Conservation (phyloP, 2,888 invertebrate genomes). For the Brachyptera risi region DNA sequence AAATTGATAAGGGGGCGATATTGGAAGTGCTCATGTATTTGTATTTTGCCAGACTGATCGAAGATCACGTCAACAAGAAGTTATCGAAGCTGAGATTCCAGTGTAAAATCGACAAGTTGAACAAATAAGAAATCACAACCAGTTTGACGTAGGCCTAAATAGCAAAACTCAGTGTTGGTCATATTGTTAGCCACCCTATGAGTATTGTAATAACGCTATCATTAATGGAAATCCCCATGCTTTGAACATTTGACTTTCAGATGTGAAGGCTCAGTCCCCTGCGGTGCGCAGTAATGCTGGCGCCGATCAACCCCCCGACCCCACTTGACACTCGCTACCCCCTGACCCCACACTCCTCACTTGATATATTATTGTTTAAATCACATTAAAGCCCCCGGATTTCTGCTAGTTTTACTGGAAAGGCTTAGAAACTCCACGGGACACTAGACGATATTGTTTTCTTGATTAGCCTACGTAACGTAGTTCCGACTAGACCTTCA, state of each 20-base stretch:
- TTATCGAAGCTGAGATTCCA: too few relatives aligned
- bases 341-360: conserved; percentile 36
- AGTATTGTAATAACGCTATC: conserved; percentile 18
- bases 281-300: conserved; percentile 30
- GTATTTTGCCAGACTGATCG: too few relatives aligned
- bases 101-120: too few relatives aligned
- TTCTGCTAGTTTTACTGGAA: conserved; percentile 17
- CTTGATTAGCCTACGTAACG: conserved; percentile 44
- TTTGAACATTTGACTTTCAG: conserved; percentile 49
- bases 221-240: conserved; percentile 30
- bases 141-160: too few relatives aligned
- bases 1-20: too few relatives aligned
- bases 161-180: too few relatives aligned
- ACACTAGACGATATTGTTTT: conserved; percentile 47
- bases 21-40: too few relatives aligned
- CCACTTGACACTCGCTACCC: conserved; percentile 27
- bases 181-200: too few relatives aligned
- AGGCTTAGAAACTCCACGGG: conserved; percentile 42
- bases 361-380: conserved; percentile 37
- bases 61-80: too few relatives aligned
- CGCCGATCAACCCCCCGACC: neutral
- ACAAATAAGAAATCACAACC: too few relatives aligned
- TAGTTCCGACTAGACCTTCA: too few relatives aligned
- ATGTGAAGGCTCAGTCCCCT: conserved; percentile 45
- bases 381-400: conserved; percentile 31